phyloP scores from a whole-genome alignment of 2,797 vertebrate genomes.

The Anguilla obscura region DNA sequence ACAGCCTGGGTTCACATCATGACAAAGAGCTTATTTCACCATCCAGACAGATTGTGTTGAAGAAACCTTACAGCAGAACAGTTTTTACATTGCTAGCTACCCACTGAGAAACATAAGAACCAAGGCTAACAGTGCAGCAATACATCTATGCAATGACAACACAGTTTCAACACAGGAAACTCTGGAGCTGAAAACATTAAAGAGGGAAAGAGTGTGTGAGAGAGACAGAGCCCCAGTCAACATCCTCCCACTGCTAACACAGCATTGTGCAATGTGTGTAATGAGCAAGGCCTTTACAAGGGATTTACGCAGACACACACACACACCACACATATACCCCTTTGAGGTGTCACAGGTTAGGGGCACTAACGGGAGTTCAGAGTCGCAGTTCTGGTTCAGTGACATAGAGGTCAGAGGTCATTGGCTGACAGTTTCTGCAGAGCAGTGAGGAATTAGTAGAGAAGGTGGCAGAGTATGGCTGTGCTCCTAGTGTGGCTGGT shows the following conservation, averaged over 20 bases:
- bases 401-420: not conserved
- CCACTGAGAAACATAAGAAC: not conserved
- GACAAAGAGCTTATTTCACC: not conserved
- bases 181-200: too few species aligned
- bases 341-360: not conserved
- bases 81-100: not conserved
- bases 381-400: not conserved
- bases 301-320: not conserved
- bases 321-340: not conserved
- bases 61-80: not conserved
- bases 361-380: not conserved
- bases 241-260: not conserved
- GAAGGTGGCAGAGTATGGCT: not conserved
- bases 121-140: not conserved
- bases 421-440: not conserved
- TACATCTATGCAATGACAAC: not conserved
- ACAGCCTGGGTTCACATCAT: not conserved
- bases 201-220: not conserved
- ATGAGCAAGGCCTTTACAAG: not conserved
- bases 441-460: not conserved
- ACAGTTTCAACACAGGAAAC: not conserved
- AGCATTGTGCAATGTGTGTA: not conserved
- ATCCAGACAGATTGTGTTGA: not conserved
- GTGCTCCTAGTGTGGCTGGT: not conserved
- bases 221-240: not conserved